Base-by-base conservation (phyloP, 2,888 invertebrate genomes). In the Deilephila porcellus region DNA sequence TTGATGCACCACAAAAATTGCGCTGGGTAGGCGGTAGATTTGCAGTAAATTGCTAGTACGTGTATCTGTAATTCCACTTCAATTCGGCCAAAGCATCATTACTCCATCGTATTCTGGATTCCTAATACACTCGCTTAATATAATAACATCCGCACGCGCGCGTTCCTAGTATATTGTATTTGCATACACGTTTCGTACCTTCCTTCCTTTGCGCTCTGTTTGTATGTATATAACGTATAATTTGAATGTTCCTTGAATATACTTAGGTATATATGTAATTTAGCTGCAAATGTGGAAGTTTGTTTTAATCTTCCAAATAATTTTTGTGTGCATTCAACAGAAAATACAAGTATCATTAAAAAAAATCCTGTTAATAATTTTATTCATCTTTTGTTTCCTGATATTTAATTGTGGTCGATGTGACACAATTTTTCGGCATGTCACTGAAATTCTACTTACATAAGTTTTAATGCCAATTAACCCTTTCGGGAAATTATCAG, bases 131-230 rank as follows among this genome's bases (percentile, higher is more conserved):
- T 67, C 67, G 52, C 67, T 52, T 67, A 52, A 67, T 67, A 67
- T 67, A 67, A 67, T 67, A 67, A 52, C 67, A 67, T 67, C 64
- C 67, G 67, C 67, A 67, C 67, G 67, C 52, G 45, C 67, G 67
- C 67, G 4, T 67, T 67, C 67, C 45, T 25, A 67, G 67, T 67
- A 67, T 67, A 67, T 67, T 67, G 52, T 67, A 67, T 67, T 67
- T 67, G 67, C 67, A 67, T 67, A 67, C 67, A 67, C 67, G 52
- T 25, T 67, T 67, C 52, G 52, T 67, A 52, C 45, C 25, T 52
- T 67, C 52, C 45, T 67, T 52, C 67, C 67, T 67, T 67, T 67
- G 52, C 67, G 14, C 67, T 67, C 67, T 14, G 67, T 67, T 67
- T 64, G 45, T 45, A 45, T 25, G 67, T 67, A 25, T 52, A 67